Evolutionary conservation across 1,140 invertebrate species (phyloP), one percentile per base, ranked within the genome.

Genomic region (Drosophila tropicalis): DNA sequence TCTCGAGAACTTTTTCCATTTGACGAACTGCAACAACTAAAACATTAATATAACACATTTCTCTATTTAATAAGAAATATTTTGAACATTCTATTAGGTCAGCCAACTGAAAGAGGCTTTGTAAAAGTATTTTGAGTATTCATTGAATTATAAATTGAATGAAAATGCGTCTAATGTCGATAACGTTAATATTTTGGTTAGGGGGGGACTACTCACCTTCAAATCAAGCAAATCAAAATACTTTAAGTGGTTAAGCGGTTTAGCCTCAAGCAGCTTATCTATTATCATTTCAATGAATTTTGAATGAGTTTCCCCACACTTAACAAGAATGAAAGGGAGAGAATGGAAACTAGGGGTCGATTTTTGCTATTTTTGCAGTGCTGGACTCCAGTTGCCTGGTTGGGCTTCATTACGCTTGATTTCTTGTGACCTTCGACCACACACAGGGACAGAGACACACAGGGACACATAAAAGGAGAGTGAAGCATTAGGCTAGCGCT

Each of bases 371-470:
- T 68, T 77, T 74, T 3, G 10, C 19, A 61, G 39, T 62, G 44
- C 47, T 64, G 51, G 15, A 51, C 61, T 17, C 55, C 10, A n/a
- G 15, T 54, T 62, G 56, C 36, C 57, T 41, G 39, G 62, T 32
- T 65, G 70, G 72, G 83, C 84, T 87, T 87, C 84, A 80, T 89
- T 89, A 77, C 84, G 84, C 83, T 87, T 87, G 83, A 87, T 87
- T 83, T 89, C 83, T 73, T 73, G 66, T 72, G 78, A 40, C 62
- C 70, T 70, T 25, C 40, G 19, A 9, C 19, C 3, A n/a, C 15
- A 9, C 17, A 22, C 17, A 22, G n/a, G n/a, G n/a, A n/a, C 7
- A 15, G 44, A 47, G 15, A 44, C 41, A 44, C n/a, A 44, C 41
- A 44, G 3, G 15, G 66, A 73, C 67, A 56, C 17, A 17, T 47